Evolutionary conservation across 1,140 invertebrate species (phyloP).

Genomic region (Heterodera schachtii): DNA sequence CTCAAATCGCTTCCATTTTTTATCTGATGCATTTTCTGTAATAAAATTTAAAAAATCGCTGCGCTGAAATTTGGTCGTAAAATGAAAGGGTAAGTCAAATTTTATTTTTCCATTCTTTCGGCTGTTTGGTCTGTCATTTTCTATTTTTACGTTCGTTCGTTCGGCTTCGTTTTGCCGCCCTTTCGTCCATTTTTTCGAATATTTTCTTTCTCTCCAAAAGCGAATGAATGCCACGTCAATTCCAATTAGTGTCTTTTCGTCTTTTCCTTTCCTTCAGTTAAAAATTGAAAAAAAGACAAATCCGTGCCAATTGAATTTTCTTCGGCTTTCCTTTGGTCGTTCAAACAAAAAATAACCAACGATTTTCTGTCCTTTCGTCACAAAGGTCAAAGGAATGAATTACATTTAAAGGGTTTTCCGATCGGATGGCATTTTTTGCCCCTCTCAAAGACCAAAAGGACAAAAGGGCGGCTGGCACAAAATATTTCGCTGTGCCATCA

Average conservation of each 20-base stretch:
- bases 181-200: background rate
- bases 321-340: background rate
- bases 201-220: no score
- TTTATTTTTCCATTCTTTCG: background rate
- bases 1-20: background rate
- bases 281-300: background rate
- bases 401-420: background rate
- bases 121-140: background rate
- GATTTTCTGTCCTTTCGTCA: background rate
- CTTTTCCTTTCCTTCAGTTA: background rate
- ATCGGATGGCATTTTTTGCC: background rate
- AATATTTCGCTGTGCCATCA: background rate
- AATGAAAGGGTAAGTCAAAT: background rate
- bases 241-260: background rate
- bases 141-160: background rate
- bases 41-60: background rate
- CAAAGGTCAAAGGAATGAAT: background rate
- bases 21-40: background rate
- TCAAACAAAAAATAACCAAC: background rate
- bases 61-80: background rate
- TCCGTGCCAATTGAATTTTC: background rate
- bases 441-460: background rate
- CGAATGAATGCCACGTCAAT: background rate
- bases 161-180: background rate
- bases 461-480: background rate